These are phyloP conservation scores for Eumerus sabulonum DNA, from an alignment of 2,888 invertebrate species.

Conservation along the genomic window DNA sequence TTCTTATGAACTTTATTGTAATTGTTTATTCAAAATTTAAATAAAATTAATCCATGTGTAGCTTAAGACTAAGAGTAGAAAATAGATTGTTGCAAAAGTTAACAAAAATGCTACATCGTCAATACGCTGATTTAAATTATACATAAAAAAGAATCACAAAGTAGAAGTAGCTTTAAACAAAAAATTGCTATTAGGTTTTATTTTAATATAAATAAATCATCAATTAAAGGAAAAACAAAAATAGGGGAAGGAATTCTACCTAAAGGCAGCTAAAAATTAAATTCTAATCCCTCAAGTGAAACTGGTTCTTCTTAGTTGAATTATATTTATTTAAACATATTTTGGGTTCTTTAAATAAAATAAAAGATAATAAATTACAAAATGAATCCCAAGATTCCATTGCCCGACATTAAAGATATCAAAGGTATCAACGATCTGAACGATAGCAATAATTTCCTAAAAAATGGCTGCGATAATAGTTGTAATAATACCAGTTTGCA, in stretches of 20 bases:
- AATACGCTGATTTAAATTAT: slow-evolving; percentile 58
- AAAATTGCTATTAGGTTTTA: slow-evolving; percentile 6
- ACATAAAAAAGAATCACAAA: slow-evolving; percentile 6
- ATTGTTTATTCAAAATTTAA: slow-evolving; percentile 1
- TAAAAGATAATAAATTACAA: slow-evolving; percentile 38
- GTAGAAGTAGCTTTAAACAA: neutral
- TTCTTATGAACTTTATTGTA: slow-evolving; percentile 9
- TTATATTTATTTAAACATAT: slow-evolving; percentile 34
- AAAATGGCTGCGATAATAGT: slow-evolving; percentile 70
- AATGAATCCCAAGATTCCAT: slow-evolving; percentile 52
- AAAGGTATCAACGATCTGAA: slow-evolving; percentile 55
- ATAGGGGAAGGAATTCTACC: neutral
- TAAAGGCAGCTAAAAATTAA: no score
- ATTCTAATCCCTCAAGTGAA: neutral
- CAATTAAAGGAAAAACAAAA: slow-evolving; percentile 13
- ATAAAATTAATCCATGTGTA: slow-evolving; percentile 38
- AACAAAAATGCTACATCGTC: slow-evolving; percentile 39
- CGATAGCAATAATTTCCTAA: slow-evolving; percentile 70
- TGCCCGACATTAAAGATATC: slow-evolving; percentile 21
- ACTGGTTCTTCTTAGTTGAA: slow-evolving; percentile 36
- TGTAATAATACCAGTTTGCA: slow-evolving; percentile 72
- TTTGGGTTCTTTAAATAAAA: slow-evolving; percentile 19
- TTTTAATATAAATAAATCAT: slow-evolving; percentile 19
- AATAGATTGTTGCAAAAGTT: slow-evolving; percentile 32
- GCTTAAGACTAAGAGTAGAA: slow-evolving; percentile 33